These are phyloP conservation scores for Coelopa pilipes DNA, from an alignment of 2,888 invertebrate genomes.

Conservation along the genomic window DNA sequence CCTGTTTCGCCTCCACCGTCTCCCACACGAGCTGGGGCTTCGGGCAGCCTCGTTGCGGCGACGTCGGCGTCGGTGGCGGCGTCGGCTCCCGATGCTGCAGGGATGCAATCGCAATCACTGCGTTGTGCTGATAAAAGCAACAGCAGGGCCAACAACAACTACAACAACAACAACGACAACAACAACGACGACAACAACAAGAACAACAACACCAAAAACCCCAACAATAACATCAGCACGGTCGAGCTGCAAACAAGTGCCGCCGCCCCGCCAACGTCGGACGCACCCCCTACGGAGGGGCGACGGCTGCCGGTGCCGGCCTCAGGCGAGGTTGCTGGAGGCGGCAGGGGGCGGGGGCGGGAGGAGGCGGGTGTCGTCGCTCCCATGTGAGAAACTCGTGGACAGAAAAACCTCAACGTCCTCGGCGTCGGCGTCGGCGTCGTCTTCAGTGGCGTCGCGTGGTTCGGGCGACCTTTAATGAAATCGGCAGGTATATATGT, in stretches of 20 bases:
- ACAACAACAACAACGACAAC: slow-evolving; percentile 1
- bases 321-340: too few species aligned
- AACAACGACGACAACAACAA: slow-evolving; percentile 1
- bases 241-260: slow-evolving; percentile 24
- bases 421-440: not conserved
- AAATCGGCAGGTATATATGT: slow-evolving; percentile 1
- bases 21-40: too few species aligned
- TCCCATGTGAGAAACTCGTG: slow-evolving; percentile 1
- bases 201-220: not conserved
- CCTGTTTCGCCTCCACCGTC: too few species aligned
- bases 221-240: slow-evolving; percentile 7
- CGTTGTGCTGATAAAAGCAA: slow-evolving; percentile 23
- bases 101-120: slow-evolving; percentile 34
- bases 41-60: not conserved
- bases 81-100: slow-evolving; percentile 21
- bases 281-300: not conserved
- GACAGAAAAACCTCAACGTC: not conserved
- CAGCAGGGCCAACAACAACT: not conserved
- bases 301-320: too few species aligned
- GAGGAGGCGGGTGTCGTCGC: not conserved
- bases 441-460: not conserved
- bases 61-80: not conserved
- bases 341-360: not conserved
- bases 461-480: slow-evolving; percentile 25
- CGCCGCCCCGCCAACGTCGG: not conserved